These are phyloP conservation scores for Herpailurus yagouaroundi DNA, from an alignment of 2,113 vertebrate genomes.

Conservation along the genomic window DNA sequence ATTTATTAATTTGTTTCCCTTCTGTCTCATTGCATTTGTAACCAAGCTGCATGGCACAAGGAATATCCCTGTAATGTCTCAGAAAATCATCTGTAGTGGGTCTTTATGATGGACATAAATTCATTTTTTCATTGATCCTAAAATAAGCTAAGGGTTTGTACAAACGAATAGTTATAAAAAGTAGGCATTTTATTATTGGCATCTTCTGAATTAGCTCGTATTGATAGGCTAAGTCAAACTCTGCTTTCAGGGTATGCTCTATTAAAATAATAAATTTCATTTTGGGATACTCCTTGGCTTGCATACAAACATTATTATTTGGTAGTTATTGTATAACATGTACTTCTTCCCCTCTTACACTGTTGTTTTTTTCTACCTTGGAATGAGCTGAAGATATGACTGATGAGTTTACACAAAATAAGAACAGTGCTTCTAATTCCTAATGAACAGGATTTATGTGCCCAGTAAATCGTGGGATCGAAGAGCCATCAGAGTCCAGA, in stretches of 20 bases:
- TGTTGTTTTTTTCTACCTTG: not conserved
- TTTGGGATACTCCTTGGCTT: not conserved
- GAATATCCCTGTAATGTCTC: not conserved
- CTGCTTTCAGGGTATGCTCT: not conserved
- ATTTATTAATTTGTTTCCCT: not conserved
- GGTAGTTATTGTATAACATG: not conserved
- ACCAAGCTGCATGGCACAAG: not conserved
- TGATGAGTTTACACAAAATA: not conserved
- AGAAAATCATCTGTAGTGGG: not conserved
- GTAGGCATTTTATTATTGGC: not conserved
- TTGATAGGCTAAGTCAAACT: not conserved
- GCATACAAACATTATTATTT: not conserved
- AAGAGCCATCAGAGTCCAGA: not conserved
- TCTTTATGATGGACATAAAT: not conserved
- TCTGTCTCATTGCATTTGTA: not conserved
- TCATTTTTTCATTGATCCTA: not conserved
- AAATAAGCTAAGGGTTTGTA: not conserved
- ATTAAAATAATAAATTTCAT: not conserved
- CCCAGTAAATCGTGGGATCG: not conserved
- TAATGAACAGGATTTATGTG: not conserved
- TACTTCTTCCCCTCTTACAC: not conserved
- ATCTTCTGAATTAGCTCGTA: not conserved
- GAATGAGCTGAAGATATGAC: not conserved
- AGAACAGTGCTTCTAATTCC: not conserved
- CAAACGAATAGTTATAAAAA: not conserved